These are phyloP conservation scores for Chiridota heheva DNA, from an alignment of 35 echinoderm and acorn worm genomes.

Conservation along the genomic window DNA sequence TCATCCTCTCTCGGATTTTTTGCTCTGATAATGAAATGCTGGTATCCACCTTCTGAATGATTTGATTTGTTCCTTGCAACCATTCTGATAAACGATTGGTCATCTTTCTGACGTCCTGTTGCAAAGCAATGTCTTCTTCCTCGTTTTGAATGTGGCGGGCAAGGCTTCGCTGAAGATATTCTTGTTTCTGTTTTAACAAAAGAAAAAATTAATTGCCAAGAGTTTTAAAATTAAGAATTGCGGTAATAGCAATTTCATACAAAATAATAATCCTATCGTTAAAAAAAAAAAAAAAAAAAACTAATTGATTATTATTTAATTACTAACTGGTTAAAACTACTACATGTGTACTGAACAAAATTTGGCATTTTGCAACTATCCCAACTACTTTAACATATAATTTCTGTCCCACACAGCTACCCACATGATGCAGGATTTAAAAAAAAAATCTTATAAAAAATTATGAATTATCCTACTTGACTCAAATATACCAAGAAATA, in stretches of 20 bases:
- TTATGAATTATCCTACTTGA: too few species aligned
- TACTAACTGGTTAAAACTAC: background rate
- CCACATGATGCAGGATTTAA: too few species aligned
- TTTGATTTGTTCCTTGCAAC: constrained; percentile 63
- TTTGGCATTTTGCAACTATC: too few species aligned
- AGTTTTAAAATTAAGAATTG: background rate
- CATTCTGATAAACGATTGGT: constrained; percentile 43
- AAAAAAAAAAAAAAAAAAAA: background rate
- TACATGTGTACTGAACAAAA: too few species aligned
- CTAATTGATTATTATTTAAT: background rate
- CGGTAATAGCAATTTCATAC: background rate
- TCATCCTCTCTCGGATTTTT: constrained; percentile 77
- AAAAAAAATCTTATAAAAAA: too few species aligned
- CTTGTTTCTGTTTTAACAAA: constrained; percentile 74
- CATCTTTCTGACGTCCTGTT: constrained; percentile 49
- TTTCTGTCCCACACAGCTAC: too few species aligned
- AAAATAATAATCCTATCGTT: too few species aligned
- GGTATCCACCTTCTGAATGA: constrained; percentile 68
- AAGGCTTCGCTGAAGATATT: constrained; percentile 54
- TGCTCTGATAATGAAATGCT: constrained; percentile 82
- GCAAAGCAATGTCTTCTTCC: constrained; percentile 57
- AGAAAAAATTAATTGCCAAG: background rate
- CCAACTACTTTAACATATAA: too few species aligned
- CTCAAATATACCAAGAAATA: too few species aligned
- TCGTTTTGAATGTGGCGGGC: constrained; percentile 49